Evolutionary conservation across 2,113 vertebrate genomes (phyloP), one percentile per base, ranked within the genome.

Genomic region (Bubo bubo): DNA sequence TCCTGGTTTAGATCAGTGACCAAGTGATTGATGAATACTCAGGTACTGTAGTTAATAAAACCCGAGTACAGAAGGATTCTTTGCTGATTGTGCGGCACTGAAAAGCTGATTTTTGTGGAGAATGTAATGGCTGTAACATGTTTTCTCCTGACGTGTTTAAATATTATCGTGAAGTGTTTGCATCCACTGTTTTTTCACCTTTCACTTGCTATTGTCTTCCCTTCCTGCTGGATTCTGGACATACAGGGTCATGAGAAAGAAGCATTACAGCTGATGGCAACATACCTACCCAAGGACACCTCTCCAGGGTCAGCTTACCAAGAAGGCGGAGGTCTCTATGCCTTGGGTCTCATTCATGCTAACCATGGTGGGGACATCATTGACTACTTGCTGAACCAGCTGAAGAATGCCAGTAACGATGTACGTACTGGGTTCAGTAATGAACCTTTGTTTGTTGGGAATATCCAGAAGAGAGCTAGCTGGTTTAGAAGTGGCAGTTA

Each of bases 301-400:
- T 99, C 99, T 63, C 99, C 99, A 43, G 99, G 99, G 15, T 99
- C 99, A 22, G 99, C 99, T 91, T 99, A 99, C 97, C 99, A 99
- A 97, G 99, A 99, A 95, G 99, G 99, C 4, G 99, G 99, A 60
- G 99, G 99, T 47, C 98, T 99, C 79, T 99, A 99, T 7, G 99
- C 99, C 27, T 96, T 99, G 68, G 99, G 99, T 52, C 99, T 99
- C 41, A 99, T 99, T 96, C 99, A 99, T 85, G 99, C 99, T 84
- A 99, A 99, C 97, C 99, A 99, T 12, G 99, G 99, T 2, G 99
- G 99, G 3, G 99, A 99, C 97, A 99, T 99, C 95, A 99, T 99
- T 39, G 99, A 99, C 97, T 99, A 99, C 95, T 98, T 99, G 82
- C 99, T 99, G 89, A 99, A 99, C 97, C 99, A 99, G 95, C 98